Base-by-base conservation (phyloP, 1,140 invertebrate species). In the Pachypsylla venusta region DNA sequence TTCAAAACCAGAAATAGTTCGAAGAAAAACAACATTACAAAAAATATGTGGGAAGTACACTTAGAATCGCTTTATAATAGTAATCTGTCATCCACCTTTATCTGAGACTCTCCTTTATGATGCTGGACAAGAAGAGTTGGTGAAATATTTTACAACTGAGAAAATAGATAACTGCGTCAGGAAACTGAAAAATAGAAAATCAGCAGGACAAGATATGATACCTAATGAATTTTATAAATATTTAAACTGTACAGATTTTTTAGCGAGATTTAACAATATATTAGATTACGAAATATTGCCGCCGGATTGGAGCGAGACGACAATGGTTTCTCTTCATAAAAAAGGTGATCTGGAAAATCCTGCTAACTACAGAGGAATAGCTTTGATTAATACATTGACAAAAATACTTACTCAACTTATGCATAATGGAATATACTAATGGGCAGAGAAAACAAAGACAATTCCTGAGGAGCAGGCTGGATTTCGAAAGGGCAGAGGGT, bases 291-390 rank as follows among this genome's bases (percentile, higher is more conserved):
- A 35, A 35, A 7, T 10, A 10, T 10, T 35, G 7, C 30, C 30
- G n/a, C 7, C n/a, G n/a, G 7, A 7, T 10, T 35, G 30, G 30
- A 35, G 30, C 30, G 7, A 35, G n/a, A 35, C 7, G 7, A 35
- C 7, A 35, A 35, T 35, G 26, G 53, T 40, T 27, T 27, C 61
- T 30, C 14, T 64, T 1, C 53, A 64, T 27, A 67, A 67, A 54
- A 66, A 65, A 57, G 64, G 66, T 10, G 62, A 64, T 24, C 13
- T 1, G 24, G 20, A 19, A 10, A 57, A 65, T 53, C 66, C 64
- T 13, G 19, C 20, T 16, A 68, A 67, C 35, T 68, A 65, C 42
- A 57, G 66, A 40, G 61, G 59, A 1, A 68, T 68, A 16, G 60
- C 66, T 1, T 48, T 68, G 2, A 26, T 67, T 0, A 66, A 67